Evolutionary conservation across 2,888 invertebrate species (phyloP), one percentile per base, ranked within the genome.

Genomic region (Adineta ricciae): DNA sequence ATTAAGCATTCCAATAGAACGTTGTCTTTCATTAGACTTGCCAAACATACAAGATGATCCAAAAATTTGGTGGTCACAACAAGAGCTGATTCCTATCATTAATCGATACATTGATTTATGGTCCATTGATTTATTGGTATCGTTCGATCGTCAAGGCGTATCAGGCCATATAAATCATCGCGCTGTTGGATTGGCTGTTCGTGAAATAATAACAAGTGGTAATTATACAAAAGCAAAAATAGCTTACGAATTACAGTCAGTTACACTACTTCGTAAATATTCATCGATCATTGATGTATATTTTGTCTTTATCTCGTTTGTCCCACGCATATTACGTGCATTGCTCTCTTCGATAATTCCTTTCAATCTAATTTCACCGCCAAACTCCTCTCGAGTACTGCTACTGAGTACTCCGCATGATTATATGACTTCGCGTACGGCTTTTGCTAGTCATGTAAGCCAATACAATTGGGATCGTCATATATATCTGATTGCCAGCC

Each of bases 71-170:
- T 78, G 78, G 78, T 14, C 41, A 24, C 41, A 78, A 78, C 4
- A 78, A 49, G 8, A 50, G 32, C 5, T 83, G 4, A 83, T 83
- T 83, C 32, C 83, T 50, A 7, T 50, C 19, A 36, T 50, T 16
- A n/a, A 36, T 11, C 16, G 50, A 50, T 83, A 50, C n/a, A 50
- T 83, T 50, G 0, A 19, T 19, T 46, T 21, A 83, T 83, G 50
- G 52, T 83, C 52, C 16, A 83, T 50, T 50, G 27, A 83, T 52
- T 11, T 52, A 89, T 88, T 97, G 84, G 93, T 98, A 85, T 96
- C 97, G n/a, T 99, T 99, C 92, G 99, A 99, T 91, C 93, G 94
- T 88, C 92, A 94, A 89, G 99, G 97, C 83, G 94, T 99, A 11
- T 96, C 96, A 87, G 93, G 94, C 11, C 98, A 99, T 91, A 92